Base-by-base conservation (phyloP, 2,888 invertebrate species). In the Drosophila kambysellisi region DNA sequence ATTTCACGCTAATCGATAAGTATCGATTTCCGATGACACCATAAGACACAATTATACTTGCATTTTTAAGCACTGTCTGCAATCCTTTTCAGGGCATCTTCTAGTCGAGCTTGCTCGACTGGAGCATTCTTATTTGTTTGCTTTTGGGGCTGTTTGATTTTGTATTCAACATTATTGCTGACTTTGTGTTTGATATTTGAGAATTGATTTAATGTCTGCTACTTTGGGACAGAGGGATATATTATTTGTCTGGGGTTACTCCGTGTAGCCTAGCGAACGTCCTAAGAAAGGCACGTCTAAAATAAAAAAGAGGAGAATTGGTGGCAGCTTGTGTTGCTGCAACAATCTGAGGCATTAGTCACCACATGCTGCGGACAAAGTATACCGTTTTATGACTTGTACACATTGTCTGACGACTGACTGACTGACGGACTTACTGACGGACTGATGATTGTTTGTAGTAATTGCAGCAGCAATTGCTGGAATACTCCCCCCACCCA, bases 381-480 rank as follows among this genome's bases (percentile, higher is more conserved):
- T 75, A 66, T 46, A 29, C 20, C n/a, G 61, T 67, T 80, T 79
- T 80, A 80, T 59, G 80, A 59, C 63, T 73, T 64, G 64, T 50
- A 41, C 62, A 84, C 84, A 82, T 75, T 83, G 87, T 84, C 73
- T 71, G 70, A 25, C 5, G 41, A 50, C 43, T 2, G 25, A 20
- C 41, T 41, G 17, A 5, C 48, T 29, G 17, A 7, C 41, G 41
- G 33, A 29, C 17, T 35, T 58, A 39, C 39, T 63, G 67, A 17
- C 54, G 75, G 83, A 65, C 78, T 76, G 85, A 78, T 88, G 87
- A 87, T 86, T 86, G 83, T 75, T 83, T 76, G 75, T 71, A 62
- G 89, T 86, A 89, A 86, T 89, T 89, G 89, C 84, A 82, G 82
- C 62, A 78, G 68, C 82, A 82, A 83, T 86, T 83, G 86, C 72